A percentile compares a stretch with the other conserved stretches of the same genome.
phyloP scores from a whole-genome alignment of 2,797 vertebrate genomes.

The Muscicapa striata region DNA sequence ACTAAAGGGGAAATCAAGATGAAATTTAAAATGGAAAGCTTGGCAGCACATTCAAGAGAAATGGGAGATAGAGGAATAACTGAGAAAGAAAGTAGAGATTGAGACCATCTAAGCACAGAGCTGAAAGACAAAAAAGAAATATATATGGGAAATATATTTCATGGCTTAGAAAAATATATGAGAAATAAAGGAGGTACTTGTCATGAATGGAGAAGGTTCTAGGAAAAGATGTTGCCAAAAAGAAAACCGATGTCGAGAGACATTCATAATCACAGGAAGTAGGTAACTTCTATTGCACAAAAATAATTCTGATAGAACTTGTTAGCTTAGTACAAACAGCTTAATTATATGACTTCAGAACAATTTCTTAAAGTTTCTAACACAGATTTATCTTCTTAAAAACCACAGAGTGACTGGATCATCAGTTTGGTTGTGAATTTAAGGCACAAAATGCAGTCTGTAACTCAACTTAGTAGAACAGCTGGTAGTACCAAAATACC shows the following conservation, averaged over 20 bases:
- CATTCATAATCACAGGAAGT: background rate
- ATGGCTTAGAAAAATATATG: background rate
- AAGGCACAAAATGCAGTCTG: background rate
- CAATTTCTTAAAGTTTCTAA: background rate
- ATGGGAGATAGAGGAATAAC: background rate
- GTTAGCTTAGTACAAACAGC: background rate
- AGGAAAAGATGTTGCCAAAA: background rate
- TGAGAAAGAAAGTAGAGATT: conserved; percentile 3
- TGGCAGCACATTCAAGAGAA: conserved; percentile 21
- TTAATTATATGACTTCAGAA: background rate
- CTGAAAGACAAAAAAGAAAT: background rate
- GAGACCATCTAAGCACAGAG: background rate
- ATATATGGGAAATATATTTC: background rate
- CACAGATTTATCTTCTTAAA: background rate
- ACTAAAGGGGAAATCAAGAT: conserved; percentile 8
- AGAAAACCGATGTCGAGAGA: background rate
- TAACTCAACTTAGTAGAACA: background rate
- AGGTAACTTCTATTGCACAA: background rate
- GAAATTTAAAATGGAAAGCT: conserved; percentile 23
- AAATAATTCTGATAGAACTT: background rate
- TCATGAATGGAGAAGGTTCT: background rate
- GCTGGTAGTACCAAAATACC: background rate
- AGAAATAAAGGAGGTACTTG: background rate
- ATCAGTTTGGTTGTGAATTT: background rate
- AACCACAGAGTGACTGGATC: background rate